phyloP scores from a whole-genome alignment of 1,140 invertebrate genomes.

The Lamellibrachia luymesi region DNA sequence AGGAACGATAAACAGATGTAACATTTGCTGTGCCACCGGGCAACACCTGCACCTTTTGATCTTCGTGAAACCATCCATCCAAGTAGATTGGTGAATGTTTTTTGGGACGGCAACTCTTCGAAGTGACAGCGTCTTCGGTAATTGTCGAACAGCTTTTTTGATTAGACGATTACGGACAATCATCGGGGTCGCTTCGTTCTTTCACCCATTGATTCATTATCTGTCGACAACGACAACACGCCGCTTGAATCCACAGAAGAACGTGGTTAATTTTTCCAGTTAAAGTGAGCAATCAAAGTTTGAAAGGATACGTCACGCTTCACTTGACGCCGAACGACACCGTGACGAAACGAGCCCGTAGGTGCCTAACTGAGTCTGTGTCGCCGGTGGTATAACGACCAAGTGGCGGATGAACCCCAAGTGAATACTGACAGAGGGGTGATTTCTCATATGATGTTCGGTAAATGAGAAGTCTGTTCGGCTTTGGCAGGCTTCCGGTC shows the following conservation, averaged over 20 bases:
- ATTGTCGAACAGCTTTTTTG: neutral
- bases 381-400: neutral
- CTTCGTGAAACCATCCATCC: neutral
- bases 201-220: neutral
- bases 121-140: neutral
- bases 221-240: neutral
- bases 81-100: neutral
- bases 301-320: neutral
- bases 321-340: neutral
- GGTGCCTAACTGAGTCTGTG: neutral
- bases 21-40: neutral
- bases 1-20: neutral
- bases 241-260: neutral
- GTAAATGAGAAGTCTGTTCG: neutral
- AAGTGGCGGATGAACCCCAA: neutral
- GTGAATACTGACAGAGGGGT: neutral
- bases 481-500: neutral
- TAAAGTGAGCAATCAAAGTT: neutral
- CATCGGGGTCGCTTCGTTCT: neutral
- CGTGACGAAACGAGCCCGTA: neutral
- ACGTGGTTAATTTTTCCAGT: neutral
- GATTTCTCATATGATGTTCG: neutral
- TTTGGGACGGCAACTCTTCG: neutral
- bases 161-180: neutral
- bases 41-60: neutral